Evolutionary conservation across 1,140 invertebrate species (phyloP), one percentile per base, ranked within the genome.

Genomic region (Coboldia fuscipes): DNA sequence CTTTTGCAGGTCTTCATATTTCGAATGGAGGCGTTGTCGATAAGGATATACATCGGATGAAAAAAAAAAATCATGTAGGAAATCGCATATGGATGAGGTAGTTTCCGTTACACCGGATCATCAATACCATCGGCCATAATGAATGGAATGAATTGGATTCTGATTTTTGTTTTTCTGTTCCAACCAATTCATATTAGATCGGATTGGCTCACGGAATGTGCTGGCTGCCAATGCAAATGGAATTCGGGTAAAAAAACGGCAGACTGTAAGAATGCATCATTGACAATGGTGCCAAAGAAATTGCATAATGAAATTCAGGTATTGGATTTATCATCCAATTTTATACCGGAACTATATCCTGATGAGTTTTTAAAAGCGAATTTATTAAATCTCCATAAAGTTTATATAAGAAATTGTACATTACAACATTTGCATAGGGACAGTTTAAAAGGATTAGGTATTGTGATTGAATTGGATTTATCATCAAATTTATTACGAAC

Each of bases 401-500:
- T 88, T 1, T 64, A 70, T 37, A 48, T 86, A 18, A 61, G 58
- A 30, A 69, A 75, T 40, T 80, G 76, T 46, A 63, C 66, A 24
- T 60, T 89, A 12, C 55, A 65, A 31, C 54, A 57, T 1, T 61
- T 89, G 3, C 60, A 78, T 38, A 62, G 65, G 30, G 63, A 66
- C 28, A 77, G 77, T 0, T 77, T 89, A 42, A 65, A 61, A 30
- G 69, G 70, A 13, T 60, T 89, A 6, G 65, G 65, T 31, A 75
- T 84, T 38, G 59, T 89, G 33, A 79, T 84, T 19, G 80, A 88
- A 54, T 56, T 90, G 13, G 80, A 90, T 49, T 49, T 89, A 15
- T 80, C 79, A 3, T 62, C 65, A 38, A 90, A 90, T 51, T 55
- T 63, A 1, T 64, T 90, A 5, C 58, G 56, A 29, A 62, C 56